Evolutionary conservation across 2,888 invertebrate genomes (phyloP), one percentile per base, ranked within the genome.

Genomic region (Toxonevra muliebris): DNA sequence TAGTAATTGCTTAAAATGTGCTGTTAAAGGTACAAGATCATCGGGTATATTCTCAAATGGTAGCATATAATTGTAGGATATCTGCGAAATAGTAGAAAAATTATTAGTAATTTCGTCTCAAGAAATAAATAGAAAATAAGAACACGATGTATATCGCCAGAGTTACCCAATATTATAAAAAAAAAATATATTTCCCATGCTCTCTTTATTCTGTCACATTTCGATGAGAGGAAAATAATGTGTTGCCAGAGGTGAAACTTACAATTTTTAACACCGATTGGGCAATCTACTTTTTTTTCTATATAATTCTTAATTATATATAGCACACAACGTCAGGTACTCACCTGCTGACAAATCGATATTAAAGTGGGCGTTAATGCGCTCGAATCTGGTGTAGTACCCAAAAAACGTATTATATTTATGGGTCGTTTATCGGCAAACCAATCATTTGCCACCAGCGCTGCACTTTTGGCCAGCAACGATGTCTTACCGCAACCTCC

Each of bases 401-500:
- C 98, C 42, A 98, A 88, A 84, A 98, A 98, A 71, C 98, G 87
- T 67, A 98, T 90, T 70, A 97, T 90, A 82, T 95, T 93, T 19
- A 97, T 90, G 0, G 97, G 96, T 62, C 91, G 90, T 1, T 89
- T 90, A 0, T 90, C 90, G 19, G 88, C 87, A 71, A 93, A 92
- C 93, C 93, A 95, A 59, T 88, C 89, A 48, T 87, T 89, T 10
- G 91, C 87, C 0, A 92, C 93, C 84, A 93, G 88, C 30, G 94
- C 93, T 0, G 97, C 96, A 70, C 94, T 93, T 86, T 97, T 97
- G 0, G 98, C 93, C 68, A 98, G 87, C 0, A 98, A 87, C 17
- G 98, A 98, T 0, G 98, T 98, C 86, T 99, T 99, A 0, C 98
- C 98, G 81, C 98, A 98, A 53, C 98, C 98, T 80, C 97, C 89